Evolutionary conservation across 2,888 invertebrate species (phyloP), one percentile per base, ranked within the genome.

Genomic region (Pristionchus entomophagus): DNA sequence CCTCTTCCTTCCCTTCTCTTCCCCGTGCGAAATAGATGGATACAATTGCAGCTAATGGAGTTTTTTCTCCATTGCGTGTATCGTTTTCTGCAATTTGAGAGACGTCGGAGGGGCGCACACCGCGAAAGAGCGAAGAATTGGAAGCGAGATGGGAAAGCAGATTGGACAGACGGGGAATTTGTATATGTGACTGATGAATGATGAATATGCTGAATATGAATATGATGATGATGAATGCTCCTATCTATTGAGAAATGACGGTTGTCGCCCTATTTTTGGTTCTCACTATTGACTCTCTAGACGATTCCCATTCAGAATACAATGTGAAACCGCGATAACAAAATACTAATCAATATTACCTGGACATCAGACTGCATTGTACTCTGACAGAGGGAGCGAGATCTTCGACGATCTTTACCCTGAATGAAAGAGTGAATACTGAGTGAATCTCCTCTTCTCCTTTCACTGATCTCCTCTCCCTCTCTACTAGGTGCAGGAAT

Each of bases 361-460:
- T 91, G 91, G 29, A 89, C 89, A 85, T 92, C 92, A 73, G 88
- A 89, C 84, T 92, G 90, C 89, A 92, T 89, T 78, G 92, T 91
- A 26, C 91, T 88, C 14, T 89, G 88, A 86, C 92, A 92, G 56
- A 92, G 88, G 81, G 91, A 91, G 10, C 91, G 87, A 85, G 91
- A 91, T 38, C 92, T 73, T 12, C 91, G 86, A 19, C 92, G 89
- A 77, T 91, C 89, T 77, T 86, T 51, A 14, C 86, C 84, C 84
- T 84, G 69, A 88, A 69, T 19, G 87, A 88, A 26, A 53, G 32
- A 51, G 14, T 29, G 41, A 29, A 45, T 19, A n/a, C 12, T 41
- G 41, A 32, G 22, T 73, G 32, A 41, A 8, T 65, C 35, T 12
- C n/a, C 56, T 26, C 56, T n/a, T 35, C 19, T 35, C 35, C 32